These are phyloP conservation scores for Ptychodera flava DNA, from an alignment of 35 echinoderm and acorn worm species.

Conservation along the genomic window DNA sequence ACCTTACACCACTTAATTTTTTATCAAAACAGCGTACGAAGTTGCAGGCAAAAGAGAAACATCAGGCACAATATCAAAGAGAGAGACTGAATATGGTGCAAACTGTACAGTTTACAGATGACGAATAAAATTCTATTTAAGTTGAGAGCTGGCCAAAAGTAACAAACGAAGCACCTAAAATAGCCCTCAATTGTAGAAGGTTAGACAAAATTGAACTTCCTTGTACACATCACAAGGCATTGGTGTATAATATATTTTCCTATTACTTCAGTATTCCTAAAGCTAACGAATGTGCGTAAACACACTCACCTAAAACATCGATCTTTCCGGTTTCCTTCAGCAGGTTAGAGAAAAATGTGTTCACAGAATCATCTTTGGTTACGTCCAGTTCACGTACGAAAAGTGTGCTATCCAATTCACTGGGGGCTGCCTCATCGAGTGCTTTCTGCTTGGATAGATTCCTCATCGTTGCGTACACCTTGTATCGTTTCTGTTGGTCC, in stretches of 20 bases:
- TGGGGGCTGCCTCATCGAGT: slow-evolving; percentile 11
- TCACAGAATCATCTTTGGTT: slow-evolving; percentile 24
- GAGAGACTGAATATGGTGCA: too few relatives aligned
- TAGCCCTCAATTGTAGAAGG: background rate
- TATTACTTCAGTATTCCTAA: background rate
- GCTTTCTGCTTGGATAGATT: background rate
- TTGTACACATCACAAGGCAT: too few relatives aligned
- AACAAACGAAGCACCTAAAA: background rate
- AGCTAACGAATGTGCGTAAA: background rate
- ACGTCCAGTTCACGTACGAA: slow-evolving; percentile 36
- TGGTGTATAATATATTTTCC: background rate
- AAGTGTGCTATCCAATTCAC: slow-evolving; percentile 29
- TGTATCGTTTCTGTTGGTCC: slow-evolving; percentile 28
- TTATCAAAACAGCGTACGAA: background rate
- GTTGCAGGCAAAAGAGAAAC: too few relatives aligned
- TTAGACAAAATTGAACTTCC: background rate
- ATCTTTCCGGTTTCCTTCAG: slow-evolving; percentile 31
- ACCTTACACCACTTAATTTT: background rate
- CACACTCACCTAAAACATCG: slow-evolving; percentile 39
- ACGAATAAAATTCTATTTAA: background rate
- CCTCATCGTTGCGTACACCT: slow-evolving; percentile 39
- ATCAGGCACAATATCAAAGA: too few relatives aligned
- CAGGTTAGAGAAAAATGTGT: slow-evolving; percentile 9
- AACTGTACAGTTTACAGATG: too few relatives aligned
- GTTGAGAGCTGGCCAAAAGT: background rate